Conservation (phyloP, 2,797 vertebrate genomes). For the Labroides dimidiatus region DNA sequence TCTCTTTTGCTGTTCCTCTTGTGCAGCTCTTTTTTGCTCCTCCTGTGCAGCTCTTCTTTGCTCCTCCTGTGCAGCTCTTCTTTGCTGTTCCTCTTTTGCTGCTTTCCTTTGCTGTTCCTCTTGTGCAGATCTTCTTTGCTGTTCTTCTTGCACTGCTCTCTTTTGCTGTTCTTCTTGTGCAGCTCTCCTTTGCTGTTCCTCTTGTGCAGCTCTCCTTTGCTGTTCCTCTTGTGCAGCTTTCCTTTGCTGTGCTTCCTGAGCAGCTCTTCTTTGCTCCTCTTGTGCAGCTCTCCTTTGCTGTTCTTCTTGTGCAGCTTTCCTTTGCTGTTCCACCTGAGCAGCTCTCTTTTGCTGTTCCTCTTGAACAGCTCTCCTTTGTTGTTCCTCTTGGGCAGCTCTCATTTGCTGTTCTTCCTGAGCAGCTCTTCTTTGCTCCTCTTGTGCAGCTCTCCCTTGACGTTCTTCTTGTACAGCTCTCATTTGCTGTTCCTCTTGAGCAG, state of each 20-base stretch:
- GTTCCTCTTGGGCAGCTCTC: constrained; percentile 5
- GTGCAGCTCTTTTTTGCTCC: neutral
- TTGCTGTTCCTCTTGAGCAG: constrained; percentile 5
- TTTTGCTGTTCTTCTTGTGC: neutral
- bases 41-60: neutral
- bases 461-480: constrained; percentile 11
- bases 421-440: neutral
- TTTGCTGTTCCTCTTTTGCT: neutral
- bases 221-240: neutral
- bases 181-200: neutral
- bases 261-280: constrained; percentile 3
- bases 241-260: constrained; percentile 7
- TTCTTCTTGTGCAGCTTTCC: neutral
- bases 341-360: constrained; percentile 9
- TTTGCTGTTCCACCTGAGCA: neutral
- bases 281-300: neutral
- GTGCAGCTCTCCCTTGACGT: constrained; percentile 3
- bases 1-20: neutral
- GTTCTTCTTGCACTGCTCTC: constrained; percentile 4
- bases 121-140: constrained; percentile 3
- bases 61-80: constrained; percentile 5
- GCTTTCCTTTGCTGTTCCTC: constrained; percentile 8
- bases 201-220: neutral
- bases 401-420: constrained; percentile 6
- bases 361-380: neutral